These are phyloP conservation scores for Oenanthe melanoleuca DNA, from an alignment of 2,113 vertebrate genomes.

Conservation along the genomic window DNA sequence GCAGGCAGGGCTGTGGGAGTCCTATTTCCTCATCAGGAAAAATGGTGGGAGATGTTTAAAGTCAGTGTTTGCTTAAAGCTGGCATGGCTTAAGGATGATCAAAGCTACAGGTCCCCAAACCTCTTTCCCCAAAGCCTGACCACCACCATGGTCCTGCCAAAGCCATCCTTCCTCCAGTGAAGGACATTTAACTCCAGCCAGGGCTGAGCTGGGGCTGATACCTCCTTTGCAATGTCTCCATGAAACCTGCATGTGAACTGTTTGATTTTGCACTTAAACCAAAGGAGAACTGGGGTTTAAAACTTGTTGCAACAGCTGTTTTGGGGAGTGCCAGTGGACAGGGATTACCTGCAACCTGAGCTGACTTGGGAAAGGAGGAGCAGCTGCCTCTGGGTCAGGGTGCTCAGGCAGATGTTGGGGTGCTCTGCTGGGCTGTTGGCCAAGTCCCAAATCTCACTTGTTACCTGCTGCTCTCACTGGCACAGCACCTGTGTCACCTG, in stretches of 20 bases:
- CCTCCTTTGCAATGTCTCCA: neutral
- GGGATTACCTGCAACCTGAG: neutral
- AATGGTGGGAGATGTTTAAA: neutral
- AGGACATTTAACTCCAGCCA: neutral
- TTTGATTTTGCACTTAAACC: slow-evolving; percentile 33
- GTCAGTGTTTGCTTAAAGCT: neutral
- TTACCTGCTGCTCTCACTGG: slow-evolving; percentile 24
- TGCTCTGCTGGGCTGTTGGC: neutral
- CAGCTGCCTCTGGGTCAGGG: neutral
- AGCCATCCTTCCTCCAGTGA: neutral
- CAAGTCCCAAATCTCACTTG: neutral
- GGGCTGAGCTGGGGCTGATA: neutral
- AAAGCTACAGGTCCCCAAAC: neutral
- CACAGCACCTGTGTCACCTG: neutral
- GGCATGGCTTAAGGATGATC: neutral
- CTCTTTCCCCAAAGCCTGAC: neutral
- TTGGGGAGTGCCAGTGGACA: neutral
- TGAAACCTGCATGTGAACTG: neutral
- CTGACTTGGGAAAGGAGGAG: neutral
- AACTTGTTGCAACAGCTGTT: neutral
- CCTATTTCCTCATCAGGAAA: neutral
- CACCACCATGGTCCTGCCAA: neutral
- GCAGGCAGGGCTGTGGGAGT: neutral
- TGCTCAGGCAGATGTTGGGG: neutral
- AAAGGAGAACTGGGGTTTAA: slow-evolving; percentile 40